These are phyloP conservation scores for Carapus acus DNA, from an alignment of 2,797 vertebrate species.

Conservation along the genomic window DNA sequence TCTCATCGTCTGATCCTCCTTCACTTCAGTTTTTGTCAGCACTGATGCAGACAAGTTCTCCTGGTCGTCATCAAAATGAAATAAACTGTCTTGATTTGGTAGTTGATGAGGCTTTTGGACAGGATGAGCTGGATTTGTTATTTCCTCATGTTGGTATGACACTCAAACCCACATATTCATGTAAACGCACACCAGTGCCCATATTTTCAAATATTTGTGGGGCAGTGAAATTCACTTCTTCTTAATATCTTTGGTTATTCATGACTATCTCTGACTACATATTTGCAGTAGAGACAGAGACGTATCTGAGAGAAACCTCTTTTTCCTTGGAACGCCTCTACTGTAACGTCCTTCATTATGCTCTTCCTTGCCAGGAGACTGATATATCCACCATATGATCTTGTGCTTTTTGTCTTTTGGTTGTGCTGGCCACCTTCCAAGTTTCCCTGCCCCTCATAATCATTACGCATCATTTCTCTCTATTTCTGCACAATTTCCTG, in stretches of 20 bases:
- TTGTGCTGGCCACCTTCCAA: conserved; percentile 11
- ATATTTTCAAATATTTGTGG: conserved; percentile 5
- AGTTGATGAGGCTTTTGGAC: conserved; percentile 4
- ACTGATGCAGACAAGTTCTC: conserved; percentile 1
- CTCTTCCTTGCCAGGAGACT: conserved; percentile 6
- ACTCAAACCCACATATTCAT: no score
- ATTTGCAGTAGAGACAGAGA: conserved; percentile 1
- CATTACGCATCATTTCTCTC: conserved; percentile 9
- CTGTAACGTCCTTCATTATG: conserved; percentile 2
- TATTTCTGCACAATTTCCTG: background rate
- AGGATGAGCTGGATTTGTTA: background rate
- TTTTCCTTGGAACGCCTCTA: conserved; percentile 11
- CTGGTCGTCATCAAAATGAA: conserved; percentile 33
- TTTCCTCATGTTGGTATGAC: no score
- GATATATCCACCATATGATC: conserved; percentile 46
- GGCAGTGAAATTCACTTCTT: background rate
- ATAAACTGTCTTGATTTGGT: conserved; percentile 35
- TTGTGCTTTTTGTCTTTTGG: conserved; percentile 10
- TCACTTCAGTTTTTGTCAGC: background rate
- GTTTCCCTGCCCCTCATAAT: conserved; percentile 7
- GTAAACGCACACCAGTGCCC: background rate
- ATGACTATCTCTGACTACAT: conserved; percentile 13
- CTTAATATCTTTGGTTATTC: no score
- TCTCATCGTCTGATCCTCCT: conserved; percentile 19
- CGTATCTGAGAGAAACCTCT: background rate